Percentiles rank a stretch among this genome's conserved stretches.
phyloP scores from a whole-genome alignment of 2,797 vertebrate genomes.

The Borostomias antarcticus region DNA sequence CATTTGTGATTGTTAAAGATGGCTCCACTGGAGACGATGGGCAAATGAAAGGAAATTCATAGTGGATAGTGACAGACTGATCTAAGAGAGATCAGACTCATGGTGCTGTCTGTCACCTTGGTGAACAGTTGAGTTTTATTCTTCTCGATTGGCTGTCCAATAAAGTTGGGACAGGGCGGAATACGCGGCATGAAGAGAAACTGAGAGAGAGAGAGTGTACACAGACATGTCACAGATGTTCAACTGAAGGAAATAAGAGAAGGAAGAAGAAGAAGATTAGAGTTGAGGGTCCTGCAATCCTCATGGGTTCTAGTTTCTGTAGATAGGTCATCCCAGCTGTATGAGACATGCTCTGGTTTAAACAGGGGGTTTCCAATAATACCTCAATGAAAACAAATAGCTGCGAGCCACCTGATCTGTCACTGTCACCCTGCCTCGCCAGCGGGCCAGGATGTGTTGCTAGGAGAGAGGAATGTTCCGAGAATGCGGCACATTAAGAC shows the following conservation, averaged over 20 bases:
- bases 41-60: conserved; percentile 55
- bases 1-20: conserved; percentile 67
- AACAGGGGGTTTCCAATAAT: conserved; percentile 45
- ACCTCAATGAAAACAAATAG: conserved; percentile 59
- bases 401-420: conserved; percentile 59
- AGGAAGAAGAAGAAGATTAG: too few species aligned
- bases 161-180: conserved; percentile 39
- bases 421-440: conserved; percentile 62
- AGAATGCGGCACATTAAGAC: conserved; percentile 65
- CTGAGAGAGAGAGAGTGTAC: not conserved
- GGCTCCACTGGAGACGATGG: conserved; percentile 63
- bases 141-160: conserved; percentile 27
- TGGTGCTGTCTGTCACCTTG: conserved; percentile 58
- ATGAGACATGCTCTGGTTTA: conserved; percentile 21
- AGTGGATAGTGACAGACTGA: conserved; percentile 64
- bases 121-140: conserved; percentile 48
- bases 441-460: conserved; percentile 54
- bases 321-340: not conserved
- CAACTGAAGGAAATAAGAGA: too few species aligned
- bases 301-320: too few species aligned
- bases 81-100: conserved; percentile 58
- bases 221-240: too few species aligned
- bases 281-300: too few species aligned
- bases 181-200: conserved; percentile 20
- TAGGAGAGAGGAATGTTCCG: conserved; percentile 58